phyloP scores from a whole-genome alignment of 2,113 vertebrate species.

The Lepus europaeus region DNA sequence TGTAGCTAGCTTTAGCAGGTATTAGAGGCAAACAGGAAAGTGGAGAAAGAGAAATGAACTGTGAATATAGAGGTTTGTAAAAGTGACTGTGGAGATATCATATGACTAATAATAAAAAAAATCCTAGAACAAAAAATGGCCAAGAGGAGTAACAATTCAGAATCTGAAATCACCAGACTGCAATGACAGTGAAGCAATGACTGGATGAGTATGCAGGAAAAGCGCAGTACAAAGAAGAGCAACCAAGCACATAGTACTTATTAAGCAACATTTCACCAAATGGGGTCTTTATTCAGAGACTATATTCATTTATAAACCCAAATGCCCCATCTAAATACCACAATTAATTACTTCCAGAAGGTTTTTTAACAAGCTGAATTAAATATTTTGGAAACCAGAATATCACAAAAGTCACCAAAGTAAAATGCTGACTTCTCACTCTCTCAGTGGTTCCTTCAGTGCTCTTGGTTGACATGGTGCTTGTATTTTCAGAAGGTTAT shows the following conservation, averaged over 20 bases:
- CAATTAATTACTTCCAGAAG: not conserved
- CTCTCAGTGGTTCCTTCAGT: not conserved
- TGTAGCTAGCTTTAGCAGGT: not conserved
- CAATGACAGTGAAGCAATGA: not conserved
- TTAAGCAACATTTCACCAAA: not conserved
- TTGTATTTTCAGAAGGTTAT: slow-evolving; percentile 69
- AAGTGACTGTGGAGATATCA: not conserved
- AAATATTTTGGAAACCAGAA: slow-evolving; percentile 45
- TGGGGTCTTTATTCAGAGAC: not conserved
- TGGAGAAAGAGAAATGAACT: not conserved
- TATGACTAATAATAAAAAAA: not conserved
- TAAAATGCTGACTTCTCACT: not conserved
- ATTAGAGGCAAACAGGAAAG: not conserved
- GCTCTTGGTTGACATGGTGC: slow-evolving; percentile 42
- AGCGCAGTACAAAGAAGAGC: not conserved
- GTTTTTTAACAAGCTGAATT: not conserved
- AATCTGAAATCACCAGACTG: not conserved
- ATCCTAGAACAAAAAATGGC: not conserved
- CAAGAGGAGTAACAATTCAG: not conserved
- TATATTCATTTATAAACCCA: not conserved
- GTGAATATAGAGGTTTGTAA: not conserved
- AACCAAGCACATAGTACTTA: not conserved
- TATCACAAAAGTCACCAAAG: not conserved
- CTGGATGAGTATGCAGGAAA: not conserved
- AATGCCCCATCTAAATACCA: slow-evolving; percentile 7